Conservation (phyloP, 2,888 invertebrate species). For the Lasius fuliginosus region DNA sequence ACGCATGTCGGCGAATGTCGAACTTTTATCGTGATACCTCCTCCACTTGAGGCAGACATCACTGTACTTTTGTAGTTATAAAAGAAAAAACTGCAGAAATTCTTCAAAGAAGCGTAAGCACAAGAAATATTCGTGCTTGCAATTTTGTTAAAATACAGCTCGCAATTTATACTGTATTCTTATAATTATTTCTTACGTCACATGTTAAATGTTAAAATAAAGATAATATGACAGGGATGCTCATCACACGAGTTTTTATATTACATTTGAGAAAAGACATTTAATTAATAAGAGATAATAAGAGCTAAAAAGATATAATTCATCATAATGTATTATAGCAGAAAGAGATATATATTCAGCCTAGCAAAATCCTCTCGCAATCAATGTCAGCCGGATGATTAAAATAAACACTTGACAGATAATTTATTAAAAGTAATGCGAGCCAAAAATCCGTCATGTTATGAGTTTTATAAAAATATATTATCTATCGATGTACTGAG, state of each 20-base stretch:
- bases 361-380: constrained; percentile 1
- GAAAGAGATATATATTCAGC: background rate
- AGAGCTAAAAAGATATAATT: background rate
- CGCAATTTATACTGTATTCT: background rate
- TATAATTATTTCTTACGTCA: background rate
- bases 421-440: constrained; percentile 29
- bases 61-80: constrained; percentile 29
- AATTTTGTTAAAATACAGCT: constrained; percentile 16
- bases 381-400: background rate
- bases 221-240: background rate
- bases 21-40: constrained; percentile 55
- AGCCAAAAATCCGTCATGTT: background rate
- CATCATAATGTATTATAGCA: background rate
- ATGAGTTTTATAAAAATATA: constrained; percentile 20
- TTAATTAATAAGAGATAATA: background rate
- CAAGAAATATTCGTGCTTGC: constrained; percentile 18
- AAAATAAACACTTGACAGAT: background rate
- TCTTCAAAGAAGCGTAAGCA: constrained; percentile 1
- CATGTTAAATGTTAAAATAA: constrained; percentile 3
- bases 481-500: background rate
- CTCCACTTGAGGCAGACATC: constrained; percentile 52
- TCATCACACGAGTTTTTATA: background rate
- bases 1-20: constrained; percentile 54
- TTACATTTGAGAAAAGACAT: background rate
- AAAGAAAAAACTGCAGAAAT: constrained; percentile 23